Percentiles rank a stretch among this genome's conserved stretches.
Evolutionary conservation across 1,140 invertebrate genomes (phyloP).

Genomic region (Papilio dardanus): DNA sequence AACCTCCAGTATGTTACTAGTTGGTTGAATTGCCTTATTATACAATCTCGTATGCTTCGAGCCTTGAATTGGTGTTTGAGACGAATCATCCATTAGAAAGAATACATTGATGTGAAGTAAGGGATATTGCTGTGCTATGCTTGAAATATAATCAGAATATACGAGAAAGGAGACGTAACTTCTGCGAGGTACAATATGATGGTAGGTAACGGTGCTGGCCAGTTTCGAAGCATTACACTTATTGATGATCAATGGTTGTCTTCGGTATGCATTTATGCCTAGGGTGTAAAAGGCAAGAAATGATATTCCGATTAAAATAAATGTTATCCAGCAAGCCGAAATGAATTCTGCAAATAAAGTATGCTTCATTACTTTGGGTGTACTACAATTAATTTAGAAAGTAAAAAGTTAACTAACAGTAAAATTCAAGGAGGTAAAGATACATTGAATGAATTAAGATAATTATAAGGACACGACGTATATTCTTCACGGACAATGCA

Average conservation of each 20-base stretch:
- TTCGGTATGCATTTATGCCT: slow-evolving; percentile 58
- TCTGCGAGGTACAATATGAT: slow-evolving; percentile 58
- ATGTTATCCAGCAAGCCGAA: slow-evolving; percentile 71
- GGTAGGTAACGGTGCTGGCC: slow-evolving; percentile 61
- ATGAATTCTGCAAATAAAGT: slow-evolving; percentile 65
- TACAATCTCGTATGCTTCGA: slow-evolving; percentile 46
- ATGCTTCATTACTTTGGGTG: background rate
- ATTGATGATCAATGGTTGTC: slow-evolving; percentile 55
- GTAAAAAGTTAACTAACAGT: too few relatives aligned
- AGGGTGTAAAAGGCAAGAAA: slow-evolving; percentile 66
- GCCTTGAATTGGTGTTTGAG: slow-evolving; percentile 42
- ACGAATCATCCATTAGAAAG: slow-evolving; percentile 66
- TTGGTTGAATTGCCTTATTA: slow-evolving; percentile 50
- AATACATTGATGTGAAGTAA: slow-evolving; percentile 57
- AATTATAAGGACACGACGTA: background rate
- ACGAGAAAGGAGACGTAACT: slow-evolving; percentile 48
- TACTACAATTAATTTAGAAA: too few relatives aligned
- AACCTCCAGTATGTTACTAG: slow-evolving; percentile 41
- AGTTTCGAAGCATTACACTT: slow-evolving; percentile 61
- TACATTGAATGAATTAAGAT: background rate
- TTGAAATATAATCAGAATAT: slow-evolving; percentile 63
- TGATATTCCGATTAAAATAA: slow-evolving; percentile 63
- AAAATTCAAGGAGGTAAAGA: background rate
- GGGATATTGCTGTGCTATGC: slow-evolving; percentile 62
- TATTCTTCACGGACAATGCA: background rate